Evolutionary conservation across 64 coral and sea anemone genomes (phyloP).

Genomic region (Pocillopora verrucosa): DNA sequence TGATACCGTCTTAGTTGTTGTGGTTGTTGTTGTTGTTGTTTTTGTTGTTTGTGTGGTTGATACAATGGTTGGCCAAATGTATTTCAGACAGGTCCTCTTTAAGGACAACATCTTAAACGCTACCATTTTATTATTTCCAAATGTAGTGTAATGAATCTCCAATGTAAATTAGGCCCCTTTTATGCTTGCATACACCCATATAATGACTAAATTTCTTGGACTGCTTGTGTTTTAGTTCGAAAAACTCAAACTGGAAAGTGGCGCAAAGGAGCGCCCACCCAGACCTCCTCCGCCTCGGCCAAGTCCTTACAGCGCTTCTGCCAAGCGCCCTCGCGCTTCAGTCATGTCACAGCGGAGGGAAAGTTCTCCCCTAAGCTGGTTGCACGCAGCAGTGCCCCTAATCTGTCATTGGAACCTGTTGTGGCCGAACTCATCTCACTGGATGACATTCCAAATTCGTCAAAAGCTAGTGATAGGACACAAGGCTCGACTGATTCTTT

Average conservation of each 20-base stretch:
- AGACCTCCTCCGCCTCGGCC: slow-evolving; percentile 52
- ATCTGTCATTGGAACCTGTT: background rate
- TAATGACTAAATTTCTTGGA: background rate
- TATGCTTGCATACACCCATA: too few relatives aligned
- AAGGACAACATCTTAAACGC: too few relatives aligned
- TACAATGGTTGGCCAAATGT: too few relatives aligned
- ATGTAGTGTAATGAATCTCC: too few relatives aligned
- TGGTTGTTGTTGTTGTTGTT: too few relatives aligned
- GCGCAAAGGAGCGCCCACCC: slow-evolving; percentile 14
- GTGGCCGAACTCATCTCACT: slow-evolving; percentile 51
- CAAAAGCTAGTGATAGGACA: background rate
- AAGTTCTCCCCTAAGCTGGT: background rate
- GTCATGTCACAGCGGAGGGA: slow-evolving; percentile 36
- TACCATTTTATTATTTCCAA: too few relatives aligned
- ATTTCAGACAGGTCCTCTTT: too few relatives aligned
- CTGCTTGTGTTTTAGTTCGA: background rate
- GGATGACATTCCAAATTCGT: slow-evolving; percentile 7
- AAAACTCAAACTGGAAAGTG: slow-evolving; percentile 11
- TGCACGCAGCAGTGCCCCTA: slow-evolving; percentile 52
- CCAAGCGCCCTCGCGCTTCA: slow-evolving; percentile 27
- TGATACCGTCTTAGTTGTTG: too few relatives aligned
- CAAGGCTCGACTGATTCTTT: background rate
- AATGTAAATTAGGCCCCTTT: too few relatives aligned
- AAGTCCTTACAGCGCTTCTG: background rate
- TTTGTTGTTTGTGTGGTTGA: too few relatives aligned